These are phyloP conservation scores for Blastobasis adustella DNA, from an alignment of 2,888 invertebrate species.

Conservation along the genomic window DNA sequence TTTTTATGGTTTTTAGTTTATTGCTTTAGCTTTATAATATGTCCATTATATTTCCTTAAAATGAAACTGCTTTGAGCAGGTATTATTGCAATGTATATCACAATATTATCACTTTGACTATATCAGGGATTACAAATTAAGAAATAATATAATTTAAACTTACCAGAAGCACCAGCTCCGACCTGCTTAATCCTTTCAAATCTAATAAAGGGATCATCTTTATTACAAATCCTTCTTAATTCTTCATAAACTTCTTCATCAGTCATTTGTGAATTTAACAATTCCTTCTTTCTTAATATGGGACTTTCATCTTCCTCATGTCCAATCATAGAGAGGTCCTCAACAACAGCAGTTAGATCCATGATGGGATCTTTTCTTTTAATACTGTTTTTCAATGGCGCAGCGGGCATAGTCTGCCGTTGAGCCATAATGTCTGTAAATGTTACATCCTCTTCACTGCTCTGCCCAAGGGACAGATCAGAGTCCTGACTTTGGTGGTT, in stretches of 20 bases:
- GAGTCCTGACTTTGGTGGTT: constrained; percentile 80
- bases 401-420: constrained; percentile 73
- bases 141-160: not conserved
- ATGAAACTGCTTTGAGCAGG: no score
- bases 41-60: no score
- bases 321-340: constrained; percentile 61
- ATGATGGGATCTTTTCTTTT: constrained; percentile 56
- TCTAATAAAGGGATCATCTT: constrained; percentile 85
- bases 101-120: no score
- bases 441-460: constrained; percentile 69
- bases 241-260: constrained; percentile 87
- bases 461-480: constrained; percentile 65
- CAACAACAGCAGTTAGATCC: constrained; percentile 51
- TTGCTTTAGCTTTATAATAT: no score
- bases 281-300: constrained; percentile 76
- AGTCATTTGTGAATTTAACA: constrained; percentile 68
- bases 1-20: no score
- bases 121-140: not conserved
- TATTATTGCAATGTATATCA: no score
- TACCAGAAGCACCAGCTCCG: constrained; percentile 90
- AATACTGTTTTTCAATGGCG: constrained; percentile 54
- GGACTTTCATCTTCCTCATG: constrained; percentile 72
- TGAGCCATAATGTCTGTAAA: constrained; percentile 50
- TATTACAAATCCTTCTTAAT: constrained; percentile 85
- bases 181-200: constrained; percentile 90